These are phyloP conservation scores for Chaetorhynchus papuensis DNA, from an alignment of 2,113 vertebrate species.

Conservation along the genomic window DNA sequence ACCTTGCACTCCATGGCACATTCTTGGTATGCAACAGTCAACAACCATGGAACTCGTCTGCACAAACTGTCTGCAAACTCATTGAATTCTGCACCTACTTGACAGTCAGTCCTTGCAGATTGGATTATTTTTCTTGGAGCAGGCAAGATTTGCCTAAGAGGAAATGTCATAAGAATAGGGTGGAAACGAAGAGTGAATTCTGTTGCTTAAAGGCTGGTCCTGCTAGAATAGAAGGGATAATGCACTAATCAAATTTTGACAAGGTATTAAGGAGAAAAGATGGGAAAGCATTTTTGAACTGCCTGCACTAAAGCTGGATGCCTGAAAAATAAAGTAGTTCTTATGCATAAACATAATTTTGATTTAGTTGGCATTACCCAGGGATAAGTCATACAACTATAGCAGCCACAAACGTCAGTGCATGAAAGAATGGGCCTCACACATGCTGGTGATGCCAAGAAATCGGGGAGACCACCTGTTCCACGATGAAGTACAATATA, in stretches of 20 bases:
- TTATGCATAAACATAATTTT: neutral
- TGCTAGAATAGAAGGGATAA: neutral
- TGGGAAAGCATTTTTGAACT: neutral
- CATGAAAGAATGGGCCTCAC: neutral
- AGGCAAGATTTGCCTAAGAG: neutral
- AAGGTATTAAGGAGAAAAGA: constrained; percentile 15
- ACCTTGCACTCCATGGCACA: neutral
- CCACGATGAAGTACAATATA: neutral
- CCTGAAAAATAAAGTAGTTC: neutral
- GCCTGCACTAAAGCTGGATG: neutral
- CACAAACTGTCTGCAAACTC: neutral
- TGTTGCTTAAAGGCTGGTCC: neutral
- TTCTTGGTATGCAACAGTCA: neutral
- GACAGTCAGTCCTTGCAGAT: neutral
- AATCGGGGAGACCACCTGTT: neutral
- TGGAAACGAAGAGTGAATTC: neutral
- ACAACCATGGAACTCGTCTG: neutral
- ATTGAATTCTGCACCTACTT: neutral
- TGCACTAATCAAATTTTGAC: constrained; percentile 4
- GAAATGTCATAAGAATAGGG: neutral
- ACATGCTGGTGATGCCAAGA: neutral
- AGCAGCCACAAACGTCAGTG: neutral
- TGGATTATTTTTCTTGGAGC: neutral
- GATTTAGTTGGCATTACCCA: neutral
- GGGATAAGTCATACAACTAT: neutral